phyloP scores from a whole-genome alignment of 2,888 invertebrate species.

The Chrysolina americana region DNA sequence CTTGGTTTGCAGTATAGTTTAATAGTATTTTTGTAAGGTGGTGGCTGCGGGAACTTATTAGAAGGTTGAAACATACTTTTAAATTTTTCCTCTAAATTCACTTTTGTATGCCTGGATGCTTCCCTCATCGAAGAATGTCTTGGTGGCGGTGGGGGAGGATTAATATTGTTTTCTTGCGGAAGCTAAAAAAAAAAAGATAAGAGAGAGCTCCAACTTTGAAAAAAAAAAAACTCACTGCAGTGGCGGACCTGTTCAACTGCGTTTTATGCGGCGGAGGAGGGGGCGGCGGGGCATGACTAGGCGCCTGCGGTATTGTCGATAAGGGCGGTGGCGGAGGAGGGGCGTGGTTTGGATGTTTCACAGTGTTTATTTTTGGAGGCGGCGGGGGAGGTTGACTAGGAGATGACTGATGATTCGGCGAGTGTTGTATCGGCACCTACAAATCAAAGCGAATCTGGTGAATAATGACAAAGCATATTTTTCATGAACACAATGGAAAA shows the following conservation, averaged over 20 bases:
- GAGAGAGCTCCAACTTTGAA: background rate
- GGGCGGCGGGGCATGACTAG: constrained; percentile 59
- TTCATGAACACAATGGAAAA: no score
- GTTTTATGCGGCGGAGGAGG: constrained; percentile 63
- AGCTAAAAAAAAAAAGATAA: constrained; percentile 44
- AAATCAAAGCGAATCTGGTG: constrained; percentile 16
- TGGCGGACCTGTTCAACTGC: constrained; percentile 52
- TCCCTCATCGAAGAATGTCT: constrained; percentile 77
- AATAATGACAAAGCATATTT: background rate
- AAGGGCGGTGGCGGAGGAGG: constrained; percentile 65
- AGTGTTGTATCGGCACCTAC: constrained; percentile 63
- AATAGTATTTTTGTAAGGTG: constrained; percentile 76
- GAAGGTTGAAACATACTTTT: constrained; percentile 76
- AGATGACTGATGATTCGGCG: constrained; percentile 64
- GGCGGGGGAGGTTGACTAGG: constrained; percentile 58
- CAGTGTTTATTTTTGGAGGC: constrained; percentile 53
- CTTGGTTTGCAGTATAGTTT: constrained; percentile 80
- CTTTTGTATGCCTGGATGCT: constrained; percentile 49
- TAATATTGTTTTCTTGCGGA: constrained; percentile 52
- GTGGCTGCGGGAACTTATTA: constrained; percentile 79
- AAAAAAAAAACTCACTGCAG: constrained; percentile 59
- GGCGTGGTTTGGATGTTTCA: constrained; percentile 66
- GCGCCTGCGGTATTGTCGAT: constrained; percentile 53
- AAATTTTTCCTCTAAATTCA: constrained; percentile 80
- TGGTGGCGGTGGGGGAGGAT: constrained; percentile 74